Conservation (phyloP, 2,113 vertebrate species). For the Capreolus pygargus region DNA sequence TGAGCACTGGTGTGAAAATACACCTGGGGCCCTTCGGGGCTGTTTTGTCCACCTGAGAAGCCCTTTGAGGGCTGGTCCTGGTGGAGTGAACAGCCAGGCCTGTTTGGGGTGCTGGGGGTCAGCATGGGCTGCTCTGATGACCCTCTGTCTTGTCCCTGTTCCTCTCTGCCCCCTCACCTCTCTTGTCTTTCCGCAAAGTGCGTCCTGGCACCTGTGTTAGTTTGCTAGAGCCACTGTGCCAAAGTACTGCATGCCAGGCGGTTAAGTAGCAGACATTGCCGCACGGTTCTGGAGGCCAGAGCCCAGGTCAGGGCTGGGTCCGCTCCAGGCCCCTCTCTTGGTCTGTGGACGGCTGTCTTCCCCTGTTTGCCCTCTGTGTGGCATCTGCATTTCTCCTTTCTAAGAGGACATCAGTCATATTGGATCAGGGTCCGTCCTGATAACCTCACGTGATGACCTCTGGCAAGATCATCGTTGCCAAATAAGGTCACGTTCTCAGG, state of each 20-base stretch:
- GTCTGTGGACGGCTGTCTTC: background rate
- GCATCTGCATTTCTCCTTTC: background rate
- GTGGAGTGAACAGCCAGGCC: accelerated
- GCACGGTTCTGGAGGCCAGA: background rate
- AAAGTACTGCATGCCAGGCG: accelerated
- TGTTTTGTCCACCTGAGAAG: background rate
- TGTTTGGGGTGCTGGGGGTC: background rate
- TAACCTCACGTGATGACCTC: background rate
- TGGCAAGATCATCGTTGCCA: background rate
- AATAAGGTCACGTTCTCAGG: background rate
- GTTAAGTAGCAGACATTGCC: too few species aligned
- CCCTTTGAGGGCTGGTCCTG: background rate
- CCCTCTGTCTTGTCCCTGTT: background rate
- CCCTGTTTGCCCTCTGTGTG: background rate
- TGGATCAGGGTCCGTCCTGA: background rate
- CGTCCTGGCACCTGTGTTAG: too few species aligned
- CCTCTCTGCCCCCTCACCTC: background rate
- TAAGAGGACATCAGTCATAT: background rate
- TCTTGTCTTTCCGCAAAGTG: background rate
- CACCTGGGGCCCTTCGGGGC: background rate
- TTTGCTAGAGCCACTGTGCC: background rate
- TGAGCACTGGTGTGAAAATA: background rate
- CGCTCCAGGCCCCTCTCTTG: too few species aligned
- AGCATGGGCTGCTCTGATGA: accelerated
- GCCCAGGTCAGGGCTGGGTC: background rate